These are phyloP conservation scores for Sebastes flavidus DNA, from an alignment of 2,797 vertebrate species.

Conservation along the genomic window DNA sequence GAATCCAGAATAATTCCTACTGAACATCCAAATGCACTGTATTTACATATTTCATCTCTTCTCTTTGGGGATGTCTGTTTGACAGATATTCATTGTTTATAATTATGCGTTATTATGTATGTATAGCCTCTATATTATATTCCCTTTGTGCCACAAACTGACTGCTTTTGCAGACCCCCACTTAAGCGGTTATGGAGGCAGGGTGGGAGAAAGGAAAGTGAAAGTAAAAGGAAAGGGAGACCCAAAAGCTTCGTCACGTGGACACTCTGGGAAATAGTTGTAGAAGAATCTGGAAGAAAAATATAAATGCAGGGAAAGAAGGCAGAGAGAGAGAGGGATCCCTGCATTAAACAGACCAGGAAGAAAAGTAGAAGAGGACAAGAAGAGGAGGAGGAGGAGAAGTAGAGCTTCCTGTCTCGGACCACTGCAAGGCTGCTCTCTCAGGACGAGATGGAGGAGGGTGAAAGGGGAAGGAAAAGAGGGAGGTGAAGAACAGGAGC, in stretches of 20 bases:
- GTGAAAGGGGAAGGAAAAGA: background rate
- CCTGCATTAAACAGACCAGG: slow-evolving; percentile 7
- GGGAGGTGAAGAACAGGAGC: background rate
- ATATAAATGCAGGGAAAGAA: background rate
- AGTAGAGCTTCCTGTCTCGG: background rate
- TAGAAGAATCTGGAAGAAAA: background rate
- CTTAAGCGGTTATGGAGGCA: background rate
- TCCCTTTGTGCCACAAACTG: slow-evolving; percentile 22
- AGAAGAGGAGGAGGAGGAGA: background rate
- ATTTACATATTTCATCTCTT: slow-evolving; percentile 1
- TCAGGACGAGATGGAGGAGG: background rate
- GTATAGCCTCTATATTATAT: background rate
- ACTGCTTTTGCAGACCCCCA: background rate
- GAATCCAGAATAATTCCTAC: background rate
- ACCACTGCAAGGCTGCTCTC: background rate
- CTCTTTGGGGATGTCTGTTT: slow-evolving; percentile 22
- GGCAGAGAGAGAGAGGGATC: background rate
- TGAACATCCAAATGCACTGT: background rate
- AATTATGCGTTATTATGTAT: background rate
- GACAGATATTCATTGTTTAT: background rate
- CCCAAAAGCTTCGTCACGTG: background rate
- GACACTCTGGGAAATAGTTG: background rate
- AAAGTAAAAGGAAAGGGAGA: background rate
- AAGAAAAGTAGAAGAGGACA: background rate
- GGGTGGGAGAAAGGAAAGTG: background rate